Evolutionary conservation across 2,113 vertebrate genomes (phyloP).

Genomic region (Speoplatyrhinus poulsoni): DNA sequence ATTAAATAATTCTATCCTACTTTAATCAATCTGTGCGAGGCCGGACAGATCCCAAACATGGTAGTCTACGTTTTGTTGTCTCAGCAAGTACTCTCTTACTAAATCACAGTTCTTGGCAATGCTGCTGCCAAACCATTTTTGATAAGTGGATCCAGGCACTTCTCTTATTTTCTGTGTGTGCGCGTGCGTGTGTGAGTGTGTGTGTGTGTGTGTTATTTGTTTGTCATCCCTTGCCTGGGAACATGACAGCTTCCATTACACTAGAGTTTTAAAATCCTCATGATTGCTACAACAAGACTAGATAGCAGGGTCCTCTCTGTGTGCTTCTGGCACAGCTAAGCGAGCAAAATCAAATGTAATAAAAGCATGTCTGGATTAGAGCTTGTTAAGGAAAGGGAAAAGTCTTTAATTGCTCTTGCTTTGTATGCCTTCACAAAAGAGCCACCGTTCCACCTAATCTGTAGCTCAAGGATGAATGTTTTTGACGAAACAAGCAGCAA

Average conservation of each 20-base stretch:
- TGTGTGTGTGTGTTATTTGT: constrained; percentile 14
- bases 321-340: constrained; percentile 59
- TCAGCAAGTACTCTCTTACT: constrained; percentile 43
- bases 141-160: constrained; percentile 53
- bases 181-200: neutral
- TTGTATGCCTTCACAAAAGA: constrained; percentile 73
- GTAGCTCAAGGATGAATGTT: constrained; percentile 74
- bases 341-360: constrained; percentile 71
- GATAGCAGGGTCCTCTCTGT: constrained; percentile 52
- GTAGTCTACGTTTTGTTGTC: constrained; percentile 30
- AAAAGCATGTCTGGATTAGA: constrained; percentile 80
- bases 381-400: constrained; percentile 71
- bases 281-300: constrained; percentile 49
- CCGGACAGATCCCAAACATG: constrained; percentile 27
- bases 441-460: constrained; percentile 67
- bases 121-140: constrained; percentile 59
- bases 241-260: constrained; percentile 50
- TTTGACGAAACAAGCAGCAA: constrained; percentile 57
- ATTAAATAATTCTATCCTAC: constrained; percentile 26
- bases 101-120: constrained; percentile 46
- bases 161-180: constrained; percentile 19
- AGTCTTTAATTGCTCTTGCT: constrained; percentile 73
- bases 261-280: constrained; percentile 39
- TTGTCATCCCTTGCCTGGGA: constrained; percentile 36
- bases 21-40: constrained; percentile 22